Evolutionary conservation across 2,797 vertebrate species (phyloP).

Genomic region (Tokudaia tokunoshimensis): DNA sequence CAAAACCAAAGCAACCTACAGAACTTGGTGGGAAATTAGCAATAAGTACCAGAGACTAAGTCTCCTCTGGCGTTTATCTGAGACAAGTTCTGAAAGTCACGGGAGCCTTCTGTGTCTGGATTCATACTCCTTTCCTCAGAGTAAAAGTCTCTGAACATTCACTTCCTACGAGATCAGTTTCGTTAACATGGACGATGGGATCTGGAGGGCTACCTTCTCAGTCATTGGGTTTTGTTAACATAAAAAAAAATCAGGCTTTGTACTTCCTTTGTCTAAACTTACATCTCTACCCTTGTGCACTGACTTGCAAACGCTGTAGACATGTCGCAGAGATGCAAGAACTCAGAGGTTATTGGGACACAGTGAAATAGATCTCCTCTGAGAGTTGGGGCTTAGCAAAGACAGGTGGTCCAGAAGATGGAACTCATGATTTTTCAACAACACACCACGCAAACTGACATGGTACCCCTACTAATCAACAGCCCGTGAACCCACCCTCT

Average conservation of each 20-base stretch:
- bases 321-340: background rate
- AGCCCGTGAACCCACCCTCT: background rate
- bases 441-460: background rate
- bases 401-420: background rate
- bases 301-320: background rate
- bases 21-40: background rate
- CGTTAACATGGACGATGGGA: background rate
- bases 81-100: background rate
- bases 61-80: background rate
- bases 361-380: background rate
- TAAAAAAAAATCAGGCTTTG: background rate
- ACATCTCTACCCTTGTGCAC: background rate
- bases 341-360: background rate
- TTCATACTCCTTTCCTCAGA: background rate
- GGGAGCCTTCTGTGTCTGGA: accelerated
- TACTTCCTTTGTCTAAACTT: background rate
- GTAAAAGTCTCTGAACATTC: background rate
- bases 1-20: background rate
- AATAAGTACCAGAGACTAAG: background rate
- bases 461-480: background rate
- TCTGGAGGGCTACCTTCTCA: background rate
- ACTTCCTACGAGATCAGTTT: background rate
- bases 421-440: background rate
- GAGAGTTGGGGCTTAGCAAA: background rate
- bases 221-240: background rate